A percentile compares a stretch with the other conserved stretches of the same genome.
Conservation (phyloP, 2,113 vertebrate species). For the Salvelinus namaycush region DNA sequence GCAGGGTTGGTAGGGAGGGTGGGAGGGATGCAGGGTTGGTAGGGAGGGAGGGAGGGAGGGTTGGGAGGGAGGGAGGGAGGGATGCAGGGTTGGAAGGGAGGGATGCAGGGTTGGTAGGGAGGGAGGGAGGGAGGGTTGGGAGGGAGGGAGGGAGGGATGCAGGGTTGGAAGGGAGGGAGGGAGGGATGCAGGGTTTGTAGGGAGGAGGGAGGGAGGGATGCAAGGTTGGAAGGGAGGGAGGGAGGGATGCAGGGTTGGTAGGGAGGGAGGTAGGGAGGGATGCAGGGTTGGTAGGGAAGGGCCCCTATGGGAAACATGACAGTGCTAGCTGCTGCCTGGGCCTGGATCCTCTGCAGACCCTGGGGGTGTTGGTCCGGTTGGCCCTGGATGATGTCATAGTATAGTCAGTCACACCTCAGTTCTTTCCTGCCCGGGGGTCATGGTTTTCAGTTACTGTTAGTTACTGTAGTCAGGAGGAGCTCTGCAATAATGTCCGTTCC, state of each 20-base stretch:
- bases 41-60: too few species aligned
- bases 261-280: neutral
- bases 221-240: neutral
- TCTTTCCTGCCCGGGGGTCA: neutral
- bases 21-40: too few species aligned
- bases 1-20: too few species aligned
- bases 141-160: too few species aligned
- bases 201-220: neutral
- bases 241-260: too few species aligned
- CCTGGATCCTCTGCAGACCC: neutral
- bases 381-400: slow-evolving; percentile 8
- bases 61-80: too few species aligned
- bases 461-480: neutral
- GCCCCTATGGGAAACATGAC: neutral
- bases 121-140: neutral
- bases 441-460: neutral
- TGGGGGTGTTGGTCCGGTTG: neutral
- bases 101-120: neutral
- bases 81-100: neutral
- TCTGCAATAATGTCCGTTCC: neutral
- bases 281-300: neutral
- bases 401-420: neutral
- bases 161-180: too few species aligned
- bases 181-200: too few species aligned
- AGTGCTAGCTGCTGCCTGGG: neutral